Base-by-base conservation (phyloP, 2,888 invertebrate genomes). In the Oligia latruncula region DNA sequence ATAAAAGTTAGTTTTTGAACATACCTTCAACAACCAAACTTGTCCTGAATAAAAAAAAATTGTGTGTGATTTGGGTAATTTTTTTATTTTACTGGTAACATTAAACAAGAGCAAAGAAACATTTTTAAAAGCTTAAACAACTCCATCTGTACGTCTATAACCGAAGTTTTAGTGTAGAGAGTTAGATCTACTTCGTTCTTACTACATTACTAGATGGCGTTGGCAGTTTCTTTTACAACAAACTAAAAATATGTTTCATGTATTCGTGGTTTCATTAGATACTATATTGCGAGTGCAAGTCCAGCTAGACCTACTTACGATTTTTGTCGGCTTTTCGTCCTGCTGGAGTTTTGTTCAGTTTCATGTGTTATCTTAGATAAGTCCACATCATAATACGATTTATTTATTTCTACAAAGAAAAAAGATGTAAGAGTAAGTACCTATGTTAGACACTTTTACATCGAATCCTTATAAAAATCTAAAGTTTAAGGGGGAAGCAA, bases 111-210 rank as follows among this genome's bases (percentile, higher is more conserved):
- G 5, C 11, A 73, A 49, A 72, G 35, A 20, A 40, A 0, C 40
- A 66, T 46, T 74, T 35, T 11, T 3, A 23, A 20, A 29, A 43
- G 2, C 23, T 23, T 29, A 0, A 66, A 35, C 23, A 65, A 0
- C 83, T 15, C 83, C 77, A 80, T 80, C 80, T 80, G 49, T 66
- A 2, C 8, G 0, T 8, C 3, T 4, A 2, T 11, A 3, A 15
- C 4, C 20, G n/a, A 66, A 80, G 29, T 17, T 49, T n/a, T 23
- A 8, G 6, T 40, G 15, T 13, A 40, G 2, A 3, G 0, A 29
- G 15, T 55, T 60, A 9, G n/a, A 8, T 66, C 4, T 13, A 60
- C 13, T 29, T 60, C 6, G 62, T 82, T 43, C 58, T 23, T 35
- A 8, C 2, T 35, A 60, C 2, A 35, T 4, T 40, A 66, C 17